These are phyloP conservation scores for Amiota minor DNA, from an alignment of 2,888 invertebrate genomes.

Conservation along the genomic window DNA sequence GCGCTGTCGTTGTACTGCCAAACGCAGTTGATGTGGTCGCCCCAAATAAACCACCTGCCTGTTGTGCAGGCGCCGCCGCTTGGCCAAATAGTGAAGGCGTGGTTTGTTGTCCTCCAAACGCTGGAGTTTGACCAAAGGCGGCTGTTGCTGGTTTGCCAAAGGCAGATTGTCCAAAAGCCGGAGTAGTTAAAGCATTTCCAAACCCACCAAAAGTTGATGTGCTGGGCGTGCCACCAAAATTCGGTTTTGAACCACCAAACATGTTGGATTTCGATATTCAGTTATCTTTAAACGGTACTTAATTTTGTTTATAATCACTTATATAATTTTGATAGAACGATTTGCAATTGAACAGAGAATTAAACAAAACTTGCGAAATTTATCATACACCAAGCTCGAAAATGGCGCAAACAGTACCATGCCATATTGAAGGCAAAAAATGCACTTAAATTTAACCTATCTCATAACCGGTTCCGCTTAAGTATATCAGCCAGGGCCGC, in stretches of 20 bases:
- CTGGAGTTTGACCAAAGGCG: slow-evolving; percentile 80
- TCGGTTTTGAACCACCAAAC: slow-evolving; percentile 72
- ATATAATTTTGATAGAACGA: too few species aligned
- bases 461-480: too few species aligned
- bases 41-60: slow-evolving; percentile 73
- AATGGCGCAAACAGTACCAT: too few species aligned
- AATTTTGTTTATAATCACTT: too few species aligned
- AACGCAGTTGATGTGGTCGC: slow-evolving; percentile 79
- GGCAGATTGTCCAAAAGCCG: slow-evolving; percentile 75
- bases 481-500: too few species aligned
- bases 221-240: slow-evolving; percentile 74
- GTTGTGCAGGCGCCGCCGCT: slow-evolving; percentile 74
- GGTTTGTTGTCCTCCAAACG: slow-evolving; percentile 78
- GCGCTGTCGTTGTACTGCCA: slow-evolving; percentile 75
- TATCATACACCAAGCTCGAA: too few species aligned
- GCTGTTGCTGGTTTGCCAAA: slow-evolving; percentile 78
- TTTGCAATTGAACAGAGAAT: too few species aligned
- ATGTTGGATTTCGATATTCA: slow-evolving; percentile 40
- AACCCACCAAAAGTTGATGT: slow-evolving; percentile 69
- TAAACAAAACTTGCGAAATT: too few species aligned
- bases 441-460: too few species aligned
- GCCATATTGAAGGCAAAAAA: too few species aligned
- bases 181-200: slow-evolving; percentile 65
- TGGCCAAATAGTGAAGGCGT: slow-evolving; percentile 77
- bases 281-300: too few species aligned